A percentile compares a stretch with the other conserved stretches of the same genome.
Conservation (phyloP, 2,888 invertebrate species). For the Cecidostiba fungosa region DNA sequence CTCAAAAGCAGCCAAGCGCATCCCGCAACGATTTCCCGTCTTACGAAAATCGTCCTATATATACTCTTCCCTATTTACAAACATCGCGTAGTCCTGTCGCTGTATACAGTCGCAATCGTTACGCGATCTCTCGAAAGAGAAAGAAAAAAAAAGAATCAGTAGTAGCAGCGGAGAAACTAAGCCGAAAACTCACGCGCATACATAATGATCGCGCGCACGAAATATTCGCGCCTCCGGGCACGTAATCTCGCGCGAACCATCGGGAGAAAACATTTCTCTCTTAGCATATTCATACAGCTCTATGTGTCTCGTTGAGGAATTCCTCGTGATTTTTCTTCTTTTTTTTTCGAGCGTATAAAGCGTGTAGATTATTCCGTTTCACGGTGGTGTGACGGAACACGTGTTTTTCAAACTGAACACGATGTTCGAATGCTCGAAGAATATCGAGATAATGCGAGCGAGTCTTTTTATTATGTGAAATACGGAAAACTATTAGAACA, state of each 20-base stretch:
- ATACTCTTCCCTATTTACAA: neutral
- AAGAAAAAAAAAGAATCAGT: slow-evolving; percentile 53
- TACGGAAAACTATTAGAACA: too few relatives aligned
- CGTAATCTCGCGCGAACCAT: slow-evolving; percentile 7
- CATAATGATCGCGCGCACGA: neutral
- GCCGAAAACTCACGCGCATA: neutral
- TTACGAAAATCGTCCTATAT: neutral
- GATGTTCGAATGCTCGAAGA: neutral
- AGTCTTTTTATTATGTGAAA: too few relatives aligned
- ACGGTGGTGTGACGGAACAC: neutral
- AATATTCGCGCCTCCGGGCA: neutral
- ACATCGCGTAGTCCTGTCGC: neutral
- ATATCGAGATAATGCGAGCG: too few relatives aligned
- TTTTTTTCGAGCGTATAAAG: neutral
- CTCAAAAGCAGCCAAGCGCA: neutral
- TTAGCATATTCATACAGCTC: neutral
- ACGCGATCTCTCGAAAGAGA: neutral
- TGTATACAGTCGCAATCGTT: neutral
- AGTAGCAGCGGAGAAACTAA: neutral
- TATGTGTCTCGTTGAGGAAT: neutral
- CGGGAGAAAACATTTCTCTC: slow-evolving; percentile 31
- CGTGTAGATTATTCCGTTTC: slow-evolving; percentile 29
- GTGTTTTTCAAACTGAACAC: slow-evolving; percentile 21
- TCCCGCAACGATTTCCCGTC: neutral
- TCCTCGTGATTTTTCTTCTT: neutral